Evolutionary conservation across 2,888 invertebrate species (phyloP).

Genomic region (Onthophagus sagittarius): DNA sequence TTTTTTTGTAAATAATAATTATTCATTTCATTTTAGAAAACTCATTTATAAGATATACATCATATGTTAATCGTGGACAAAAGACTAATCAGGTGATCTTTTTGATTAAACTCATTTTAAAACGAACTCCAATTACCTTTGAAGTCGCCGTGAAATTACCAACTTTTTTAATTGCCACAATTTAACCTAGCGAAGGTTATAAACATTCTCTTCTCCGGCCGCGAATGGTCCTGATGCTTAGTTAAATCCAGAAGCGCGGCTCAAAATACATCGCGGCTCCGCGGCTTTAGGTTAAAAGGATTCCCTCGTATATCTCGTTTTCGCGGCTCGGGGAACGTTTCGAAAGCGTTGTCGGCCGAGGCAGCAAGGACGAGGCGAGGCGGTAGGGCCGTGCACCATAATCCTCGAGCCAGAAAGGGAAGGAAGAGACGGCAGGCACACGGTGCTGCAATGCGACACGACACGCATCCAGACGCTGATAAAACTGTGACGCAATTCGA

Average conservation of each 20-base stretch:
- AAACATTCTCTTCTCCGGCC: not conserved
- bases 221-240: not conserved
- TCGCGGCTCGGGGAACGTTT: conserved; percentile 9
- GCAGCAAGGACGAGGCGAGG: not conserved
- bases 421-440: not conserved
- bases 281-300: conserved; percentile 5
- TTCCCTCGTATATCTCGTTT: conserved; percentile 8
- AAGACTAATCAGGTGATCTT: no score
- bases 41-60: no score
- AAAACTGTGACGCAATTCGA: not conserved
- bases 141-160: not conserved
- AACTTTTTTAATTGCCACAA: not conserved
- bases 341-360: not conserved
- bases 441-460: not conserved
- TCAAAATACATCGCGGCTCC: not conserved
- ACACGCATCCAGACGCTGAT: not conserved
- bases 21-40: no score
- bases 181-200: not conserved
- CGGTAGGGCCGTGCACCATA: not conserved
- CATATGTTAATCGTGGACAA: no score
- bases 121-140: not conserved
- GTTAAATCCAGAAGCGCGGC: not conserved
- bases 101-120: not conserved
- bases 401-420: not conserved
- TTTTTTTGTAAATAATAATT: no score